Base-by-base conservation (phyloP, 2,113 vertebrate genomes). In the Brienomyrus longianalis region DNA sequence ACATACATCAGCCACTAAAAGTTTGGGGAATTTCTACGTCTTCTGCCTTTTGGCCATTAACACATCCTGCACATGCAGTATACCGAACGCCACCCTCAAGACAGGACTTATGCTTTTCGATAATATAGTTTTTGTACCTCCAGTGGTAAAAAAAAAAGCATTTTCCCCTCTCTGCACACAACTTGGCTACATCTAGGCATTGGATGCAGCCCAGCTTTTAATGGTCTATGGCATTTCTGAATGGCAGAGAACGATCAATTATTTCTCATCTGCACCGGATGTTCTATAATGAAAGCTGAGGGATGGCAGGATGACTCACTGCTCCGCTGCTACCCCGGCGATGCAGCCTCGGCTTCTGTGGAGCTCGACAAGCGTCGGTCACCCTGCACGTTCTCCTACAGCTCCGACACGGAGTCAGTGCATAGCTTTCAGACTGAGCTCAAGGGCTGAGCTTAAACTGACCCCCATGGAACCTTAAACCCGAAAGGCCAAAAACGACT, bases 281-380 rank as follows among this genome's bases (percentile, higher is more conserved):
- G 94, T 93, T 94, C 91, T 35, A 93, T 95, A 95, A 94, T 94
- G 95, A 95, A 94, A 93, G 92, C 91, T 93, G 92, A 94, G 93
- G 92, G 94, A 96, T 92, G 91, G 93, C 89, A 89, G 93, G 50
- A 92, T 95, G 95, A 94, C 94, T 95, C 93, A 95, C 92, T 86
- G 90, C 90, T 35, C 90, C 90, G 90, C 91, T 93, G 84, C 92
- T 2, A 86, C 92, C 92, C 94, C 91, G 94, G 90, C 92, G 86
- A 88, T 91, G 90, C 51, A 87, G 45, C 83, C 50, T 2, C 6
- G 13, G 43, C 45, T 74, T n/a, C 59, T 15, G 31, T 27, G 51
- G 35, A 90, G 47, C 59, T 70, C 45, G 15, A 43, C 47, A 17
- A 27, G 48, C 48, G 66, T 74, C 15, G 21, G n/a, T 39, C 84